Conservation (phyloP, 2,113 vertebrate species). For the Egretta garzetta region DNA sequence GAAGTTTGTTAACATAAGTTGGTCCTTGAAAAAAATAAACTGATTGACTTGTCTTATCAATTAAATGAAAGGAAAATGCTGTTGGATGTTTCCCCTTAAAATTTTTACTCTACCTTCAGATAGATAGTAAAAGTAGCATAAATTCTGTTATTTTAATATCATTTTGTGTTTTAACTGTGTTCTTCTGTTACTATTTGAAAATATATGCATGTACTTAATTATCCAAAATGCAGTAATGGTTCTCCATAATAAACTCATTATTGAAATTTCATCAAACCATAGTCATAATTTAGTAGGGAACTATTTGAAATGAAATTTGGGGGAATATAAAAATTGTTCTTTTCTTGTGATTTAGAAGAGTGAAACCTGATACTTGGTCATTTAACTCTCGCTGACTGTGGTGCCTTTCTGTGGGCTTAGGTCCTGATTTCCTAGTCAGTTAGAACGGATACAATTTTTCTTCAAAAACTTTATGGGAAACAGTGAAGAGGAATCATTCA, state of each 20-base stretch:
- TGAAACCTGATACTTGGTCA: background rate
- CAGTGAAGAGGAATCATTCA: background rate
- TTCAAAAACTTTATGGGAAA: background rate
- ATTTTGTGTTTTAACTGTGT: background rate
- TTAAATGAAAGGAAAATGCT: background rate
- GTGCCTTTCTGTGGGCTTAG: background rate
- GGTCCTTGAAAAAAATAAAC: background rate
- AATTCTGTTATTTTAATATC: background rate
- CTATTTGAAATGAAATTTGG: background rate
- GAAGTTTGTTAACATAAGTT: background rate
- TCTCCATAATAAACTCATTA: background rate
- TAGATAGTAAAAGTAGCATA: background rate
- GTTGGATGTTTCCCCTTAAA: background rate
- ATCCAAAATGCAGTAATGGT: background rate
- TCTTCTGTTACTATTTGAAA: background rate
- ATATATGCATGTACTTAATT: background rate
- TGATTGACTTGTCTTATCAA: background rate
- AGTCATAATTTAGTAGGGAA: background rate
- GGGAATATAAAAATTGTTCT: background rate
- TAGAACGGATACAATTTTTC: background rate
- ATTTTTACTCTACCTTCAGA: background rate
- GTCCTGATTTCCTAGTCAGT: background rate
- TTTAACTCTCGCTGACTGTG: background rate
- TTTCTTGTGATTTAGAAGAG: background rate
- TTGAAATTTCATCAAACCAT: background rate